phyloP scores from a whole-genome alignment of 2,113 vertebrate genomes.

The Delphinapterus leucas region DNA sequence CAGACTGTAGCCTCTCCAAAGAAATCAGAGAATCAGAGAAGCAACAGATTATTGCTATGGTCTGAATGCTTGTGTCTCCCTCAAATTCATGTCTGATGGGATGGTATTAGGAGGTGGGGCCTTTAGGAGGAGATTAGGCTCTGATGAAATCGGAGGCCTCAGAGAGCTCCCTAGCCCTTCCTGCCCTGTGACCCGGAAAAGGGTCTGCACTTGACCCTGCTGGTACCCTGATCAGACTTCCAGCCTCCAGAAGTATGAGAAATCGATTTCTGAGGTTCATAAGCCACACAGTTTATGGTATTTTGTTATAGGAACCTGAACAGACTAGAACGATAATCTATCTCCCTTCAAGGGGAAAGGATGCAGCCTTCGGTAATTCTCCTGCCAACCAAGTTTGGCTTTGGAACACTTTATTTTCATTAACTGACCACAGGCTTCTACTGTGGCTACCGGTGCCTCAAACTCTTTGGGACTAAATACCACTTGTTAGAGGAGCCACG shows the following conservation, averaged over 20 bases:
- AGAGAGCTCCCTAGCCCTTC: neutral
- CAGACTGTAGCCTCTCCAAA: neutral
- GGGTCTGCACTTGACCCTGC: neutral
- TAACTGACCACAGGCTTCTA: slow-evolving; percentile 15
- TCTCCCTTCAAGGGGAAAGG: neutral
- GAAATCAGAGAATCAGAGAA: neutral
- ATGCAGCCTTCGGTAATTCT: neutral
- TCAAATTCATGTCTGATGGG: neutral
- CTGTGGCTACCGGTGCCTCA: neutral
- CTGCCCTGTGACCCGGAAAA: neutral
- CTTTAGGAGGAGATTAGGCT: neutral
- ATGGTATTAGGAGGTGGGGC: neutral
- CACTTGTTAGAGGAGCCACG: neutral
- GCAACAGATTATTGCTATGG: neutral
- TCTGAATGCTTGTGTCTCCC: neutral
- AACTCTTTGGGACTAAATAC: neutral
- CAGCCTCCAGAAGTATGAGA: neutral
- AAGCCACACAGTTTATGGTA: neutral
- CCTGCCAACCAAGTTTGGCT: neutral
- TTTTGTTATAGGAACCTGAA: neutral
- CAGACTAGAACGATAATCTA: neutral
- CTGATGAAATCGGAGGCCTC: neutral
- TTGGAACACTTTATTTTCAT: slow-evolving; percentile 26
- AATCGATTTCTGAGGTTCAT: neutral
- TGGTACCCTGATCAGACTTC: neutral